Evolutionary conservation across 2,888 invertebrate genomes (phyloP), one percentile per base, ranked within the genome.

Genomic region (Noctua fimbriata): DNA sequence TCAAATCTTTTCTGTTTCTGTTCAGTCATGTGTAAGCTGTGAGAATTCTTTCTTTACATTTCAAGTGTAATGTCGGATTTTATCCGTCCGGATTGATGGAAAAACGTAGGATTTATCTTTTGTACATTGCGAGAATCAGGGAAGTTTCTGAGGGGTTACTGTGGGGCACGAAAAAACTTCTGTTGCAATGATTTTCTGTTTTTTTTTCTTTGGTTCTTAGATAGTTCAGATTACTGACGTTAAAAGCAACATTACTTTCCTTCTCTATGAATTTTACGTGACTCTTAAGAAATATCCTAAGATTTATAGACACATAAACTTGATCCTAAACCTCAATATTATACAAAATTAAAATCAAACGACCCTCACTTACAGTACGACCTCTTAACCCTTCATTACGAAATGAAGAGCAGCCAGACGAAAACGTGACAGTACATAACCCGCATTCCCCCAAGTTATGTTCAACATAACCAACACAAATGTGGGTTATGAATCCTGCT

Each of bases 401-500:
- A 67, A 82, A 85, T 79, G 49, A 83, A 73, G 73, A 76, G 58
- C 76, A 47, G 78, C 77, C 78, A 80, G 86, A 88, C 87, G 86
- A 83, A 88, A 89, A 85, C 91, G 87, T 89, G 88, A 86, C 87
- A 86, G 78, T 81, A 82, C 87, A 89, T 92, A 90, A 89, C 89
- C 89, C 75, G 88, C 84, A 89, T 91, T 79, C 75, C 52, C 73
- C 73, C 69, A 77, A 84, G 77, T 85, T 82, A 78, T 81, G 67
- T 78, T 71, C 70, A 79, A 83, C 81, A 81, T 83, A 80, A 85
- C 79, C 84, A 84, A 84, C 84, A 84, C 85, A 89, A 89, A 90
- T 89, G 90, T 89, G 83, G 86, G 88, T 84, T 89, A 89, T 86
- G 90, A 89, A 90, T 89, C 88, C 87, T 83, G 86, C 86, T 88